phyloP scores from a whole-genome alignment of 1,140 invertebrate genomes.

The Philaenus spumarius region DNA sequence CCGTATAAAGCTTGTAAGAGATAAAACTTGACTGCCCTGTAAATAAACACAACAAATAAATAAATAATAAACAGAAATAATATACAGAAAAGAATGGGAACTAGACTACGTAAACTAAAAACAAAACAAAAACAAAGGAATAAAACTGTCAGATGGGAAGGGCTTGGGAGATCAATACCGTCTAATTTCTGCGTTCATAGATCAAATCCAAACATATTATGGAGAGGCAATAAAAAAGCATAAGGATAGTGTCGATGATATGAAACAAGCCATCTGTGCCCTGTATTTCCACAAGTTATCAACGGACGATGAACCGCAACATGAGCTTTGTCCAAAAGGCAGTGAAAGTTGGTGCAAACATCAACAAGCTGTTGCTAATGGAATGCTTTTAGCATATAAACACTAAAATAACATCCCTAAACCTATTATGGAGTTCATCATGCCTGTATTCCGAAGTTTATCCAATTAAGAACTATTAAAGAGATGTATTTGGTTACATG shows the following conservation, averaged over 20 bases:
- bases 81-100: constrained; percentile 21
- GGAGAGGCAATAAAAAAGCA: constrained; percentile 17
- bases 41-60: too few species aligned
- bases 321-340: too few species aligned
- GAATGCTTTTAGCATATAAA: neutral
- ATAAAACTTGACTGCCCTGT: too few species aligned
- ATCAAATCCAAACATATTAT: constrained; percentile 20
- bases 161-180: neutral
- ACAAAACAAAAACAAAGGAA: neutral
- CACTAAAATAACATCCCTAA: neutral
- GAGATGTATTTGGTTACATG: constrained; percentile 22
- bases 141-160: neutral
- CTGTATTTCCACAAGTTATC: too few species aligned
- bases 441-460: constrained; percentile 24
- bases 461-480: constrained; percentile 6
- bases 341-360: constrained; percentile 33
- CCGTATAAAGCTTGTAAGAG: too few species aligned
- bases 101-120: too few species aligned
- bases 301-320: too few species aligned
- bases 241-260: constrained; percentile 9
- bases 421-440: constrained; percentile 17
- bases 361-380: constrained; percentile 26
- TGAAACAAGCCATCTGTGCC: constrained; percentile 17
- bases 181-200: neutral
- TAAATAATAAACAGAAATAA: too few species aligned